Base-by-base conservation (phyloP, 2,888 invertebrate genomes). In the Dynastes grantii region DNA sequence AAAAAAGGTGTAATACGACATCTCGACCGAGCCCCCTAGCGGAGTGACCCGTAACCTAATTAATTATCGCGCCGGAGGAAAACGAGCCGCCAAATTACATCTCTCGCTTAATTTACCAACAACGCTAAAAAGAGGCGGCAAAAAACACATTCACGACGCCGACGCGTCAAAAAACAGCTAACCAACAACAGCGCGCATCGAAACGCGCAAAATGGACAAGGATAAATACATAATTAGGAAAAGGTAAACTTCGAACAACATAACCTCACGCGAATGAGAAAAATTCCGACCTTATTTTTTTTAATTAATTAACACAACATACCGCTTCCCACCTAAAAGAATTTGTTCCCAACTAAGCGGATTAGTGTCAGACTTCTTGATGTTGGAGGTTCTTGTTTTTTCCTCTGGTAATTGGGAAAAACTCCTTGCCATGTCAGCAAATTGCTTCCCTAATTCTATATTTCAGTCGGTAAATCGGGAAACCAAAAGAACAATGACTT, bases 401-500 rank as follows among this genome's bases (percentile, higher is more conserved):
- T 8, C 8, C 8, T 45, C 45, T 1, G 11, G 45, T 45, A 63
- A 63, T 63, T 63, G 63, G 32, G 32, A 29, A 32, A 63, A 29
- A 29, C 29, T 22, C 61, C 61, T 63, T 32, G 13, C 63, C 13
- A 32, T 45, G 45, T 8, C 8, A 63, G 29, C 63, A 63, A 32
- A 63, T 63, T 63, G 63, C 27, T 63, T 29, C 29, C 63, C 32
- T 63, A 63, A 63, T 11, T 63, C 11, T 6, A 8, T 8, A 8
- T 11, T 45, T n/a, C 16, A 16, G 45, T 6, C 9, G 45, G 40
- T 9, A 8, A 65, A 65, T 40, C 16, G 16, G 11, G 2, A 65
- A 65, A 55, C 0, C n/a, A 65, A 65, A 65, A 65, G 40, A 65
- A 45, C 65, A 65, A 32, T n/a, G n/a, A 40, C 65, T 65, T 65